phyloP scores from a whole-genome alignment of 2,797 vertebrate species.

The Coregonus ussuriensis region DNA sequence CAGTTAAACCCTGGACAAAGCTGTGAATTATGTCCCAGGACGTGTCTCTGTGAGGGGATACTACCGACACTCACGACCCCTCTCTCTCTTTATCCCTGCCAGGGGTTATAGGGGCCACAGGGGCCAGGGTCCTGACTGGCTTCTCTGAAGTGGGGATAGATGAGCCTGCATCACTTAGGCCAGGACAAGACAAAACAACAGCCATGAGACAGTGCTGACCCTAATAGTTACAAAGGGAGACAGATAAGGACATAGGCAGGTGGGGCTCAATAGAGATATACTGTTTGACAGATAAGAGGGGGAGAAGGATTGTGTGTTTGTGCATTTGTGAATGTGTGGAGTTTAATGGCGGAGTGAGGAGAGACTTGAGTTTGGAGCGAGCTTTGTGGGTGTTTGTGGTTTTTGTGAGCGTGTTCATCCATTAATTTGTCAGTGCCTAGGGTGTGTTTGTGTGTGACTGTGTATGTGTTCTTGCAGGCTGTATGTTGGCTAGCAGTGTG shows the following conservation, averaged over 20 bases:
- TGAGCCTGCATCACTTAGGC: neutral
- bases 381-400: neutral
- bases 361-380: neutral
- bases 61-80: constrained; percentile 14
- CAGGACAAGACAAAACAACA: constrained; percentile 11
- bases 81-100: neutral
- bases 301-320: neutral
- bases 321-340: neutral
- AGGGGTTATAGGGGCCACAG: neutral
- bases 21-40: constrained; percentile 31
- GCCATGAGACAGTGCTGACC: constrained; percentile 5
- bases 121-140: neutral
- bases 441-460: neutral
- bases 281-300: neutral
- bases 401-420: neutral
- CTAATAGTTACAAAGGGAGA: neutral
- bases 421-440: constrained; percentile 6
- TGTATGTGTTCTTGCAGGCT: neutral
- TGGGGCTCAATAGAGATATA: neutral
- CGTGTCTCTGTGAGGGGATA: constrained; percentile 11
- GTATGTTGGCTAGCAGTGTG: neutral
- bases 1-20: constrained; percentile 37
- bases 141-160: neutral
- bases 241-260: neutral
- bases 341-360: neutral